Evolutionary conservation across 2,113 vertebrate genomes (phyloP).

Genomic region (Indri indri): DNA sequence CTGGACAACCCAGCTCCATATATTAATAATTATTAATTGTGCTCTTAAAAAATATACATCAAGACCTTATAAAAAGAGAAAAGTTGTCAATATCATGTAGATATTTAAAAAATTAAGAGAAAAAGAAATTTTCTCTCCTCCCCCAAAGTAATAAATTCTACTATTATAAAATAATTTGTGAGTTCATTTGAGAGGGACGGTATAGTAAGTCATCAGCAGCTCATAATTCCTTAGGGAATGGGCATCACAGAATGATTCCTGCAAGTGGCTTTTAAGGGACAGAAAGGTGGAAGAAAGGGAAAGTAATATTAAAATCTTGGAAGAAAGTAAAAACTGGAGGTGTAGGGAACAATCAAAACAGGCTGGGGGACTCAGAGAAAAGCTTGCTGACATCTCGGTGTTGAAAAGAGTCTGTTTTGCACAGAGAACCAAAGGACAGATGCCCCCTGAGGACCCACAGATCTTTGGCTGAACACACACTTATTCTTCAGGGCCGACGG

Average conservation of each 20-base stretch:
- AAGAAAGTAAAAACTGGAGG: background rate
- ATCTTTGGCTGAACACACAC: background rate
- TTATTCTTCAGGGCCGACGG: background rate
- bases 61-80: background rate
- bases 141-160: background rate
- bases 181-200: background rate
- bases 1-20: too few species aligned
- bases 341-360: background rate
- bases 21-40: background rate
- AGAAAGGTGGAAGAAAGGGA: background rate
- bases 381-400: background rate
- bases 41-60: background rate
- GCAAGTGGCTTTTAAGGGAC: background rate
- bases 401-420: background rate
- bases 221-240: background rate
- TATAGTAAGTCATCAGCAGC: background rate
- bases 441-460: background rate
- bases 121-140: background rate
- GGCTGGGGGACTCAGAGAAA: accelerated
- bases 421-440: background rate
- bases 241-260: background rate
- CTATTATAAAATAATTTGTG: background rate
- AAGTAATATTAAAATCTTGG: background rate
- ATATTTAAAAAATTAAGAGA: background rate
- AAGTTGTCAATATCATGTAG: background rate